These are phyloP conservation scores for Drosophila persimilis DNA, from an alignment of 1,140 invertebrate genomes.

Conservation along the genomic window DNA sequence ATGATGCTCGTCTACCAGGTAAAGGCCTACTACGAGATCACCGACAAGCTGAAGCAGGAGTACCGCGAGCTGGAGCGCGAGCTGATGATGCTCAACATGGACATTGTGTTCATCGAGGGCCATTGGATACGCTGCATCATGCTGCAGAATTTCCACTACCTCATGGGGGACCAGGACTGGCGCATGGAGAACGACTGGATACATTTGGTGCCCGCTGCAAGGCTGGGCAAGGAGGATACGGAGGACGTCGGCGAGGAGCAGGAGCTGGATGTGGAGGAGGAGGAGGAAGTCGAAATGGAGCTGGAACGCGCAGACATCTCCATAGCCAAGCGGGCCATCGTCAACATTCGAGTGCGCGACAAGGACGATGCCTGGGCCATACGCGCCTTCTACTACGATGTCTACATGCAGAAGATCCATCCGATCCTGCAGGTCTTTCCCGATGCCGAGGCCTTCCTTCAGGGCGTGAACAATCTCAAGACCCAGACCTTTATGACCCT, in stretches of 20 bases:
- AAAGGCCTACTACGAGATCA: constrained; percentile 73
- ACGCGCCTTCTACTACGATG: constrained; percentile 70
- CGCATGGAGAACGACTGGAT: constrained; percentile 77
- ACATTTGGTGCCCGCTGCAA: constrained; percentile 41
- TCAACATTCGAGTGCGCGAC: constrained; percentile 74
- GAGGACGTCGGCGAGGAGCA: constrained; percentile 11
- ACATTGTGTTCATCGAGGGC: constrained; percentile 78
- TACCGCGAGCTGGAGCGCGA: constrained; percentile 67
- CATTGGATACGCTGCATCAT: constrained; percentile 77
- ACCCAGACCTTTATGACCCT: constrained; percentile 73
- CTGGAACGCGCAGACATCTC: constrained; percentile 64
- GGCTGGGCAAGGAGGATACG: neutral
- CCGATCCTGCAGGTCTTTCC: constrained; percentile 73
- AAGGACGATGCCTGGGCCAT: constrained; percentile 82
- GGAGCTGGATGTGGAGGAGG: neutral
- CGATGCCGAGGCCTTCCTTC: constrained; percentile 56
- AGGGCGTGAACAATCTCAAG: constrained; percentile 70
- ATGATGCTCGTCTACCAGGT: constrained; percentile 74
- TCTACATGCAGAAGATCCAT: constrained; percentile 66
- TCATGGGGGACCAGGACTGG: constrained; percentile 77
- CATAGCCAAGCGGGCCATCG: constrained; percentile 65
- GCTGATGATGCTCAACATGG: constrained; percentile 74
- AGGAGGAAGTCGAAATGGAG: constrained; percentile 28
- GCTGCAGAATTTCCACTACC: constrained; percentile 80
- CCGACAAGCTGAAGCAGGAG: constrained; percentile 64